Evolutionary conservation across 35 echinoderm and acorn worm genomes (phyloP).

Genomic region (Lytechinus pictus): DNA sequence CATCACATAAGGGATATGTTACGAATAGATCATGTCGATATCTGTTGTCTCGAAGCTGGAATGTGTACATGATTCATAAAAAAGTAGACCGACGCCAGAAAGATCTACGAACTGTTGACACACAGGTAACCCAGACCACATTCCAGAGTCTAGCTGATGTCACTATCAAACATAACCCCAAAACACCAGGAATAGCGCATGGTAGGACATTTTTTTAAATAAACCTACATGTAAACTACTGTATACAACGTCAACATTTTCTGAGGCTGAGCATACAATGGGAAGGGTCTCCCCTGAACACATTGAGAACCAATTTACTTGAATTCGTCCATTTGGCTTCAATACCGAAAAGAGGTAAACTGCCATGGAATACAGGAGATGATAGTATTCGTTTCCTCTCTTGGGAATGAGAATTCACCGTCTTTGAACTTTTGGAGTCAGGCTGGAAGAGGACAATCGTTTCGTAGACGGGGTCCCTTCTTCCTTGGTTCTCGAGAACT

Average conservation of each 20-base stretch:
- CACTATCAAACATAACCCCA: not conserved
- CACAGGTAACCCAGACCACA: constrained; percentile 16
- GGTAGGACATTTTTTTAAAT: too few species aligned
- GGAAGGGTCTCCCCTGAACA: not conserved
- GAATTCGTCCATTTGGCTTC: not conserved
- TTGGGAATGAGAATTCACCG: not conserved
- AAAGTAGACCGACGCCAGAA: constrained; percentile 10
- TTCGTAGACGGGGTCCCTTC: not conserved
- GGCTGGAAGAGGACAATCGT: not conserved
- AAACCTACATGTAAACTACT: not conserved
- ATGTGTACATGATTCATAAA: not conserved
- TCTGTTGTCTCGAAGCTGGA: not conserved
- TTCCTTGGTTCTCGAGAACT: not conserved
- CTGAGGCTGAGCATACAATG: not conserved
- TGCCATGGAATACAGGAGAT: not conserved
- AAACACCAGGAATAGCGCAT: not conserved
- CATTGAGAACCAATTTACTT: not conserved
- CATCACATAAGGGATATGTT: not conserved
- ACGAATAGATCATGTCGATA: not conserved
- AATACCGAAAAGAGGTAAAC: not conserved
- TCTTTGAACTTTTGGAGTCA: not conserved
- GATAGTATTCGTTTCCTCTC: not conserved
- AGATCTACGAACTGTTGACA: constrained; percentile 45
- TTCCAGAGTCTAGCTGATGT: not conserved
- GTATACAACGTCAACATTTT: not conserved